Base-by-base conservation (phyloP, 2,797 vertebrate genomes). In the Brachyalestes nurse region DNA sequence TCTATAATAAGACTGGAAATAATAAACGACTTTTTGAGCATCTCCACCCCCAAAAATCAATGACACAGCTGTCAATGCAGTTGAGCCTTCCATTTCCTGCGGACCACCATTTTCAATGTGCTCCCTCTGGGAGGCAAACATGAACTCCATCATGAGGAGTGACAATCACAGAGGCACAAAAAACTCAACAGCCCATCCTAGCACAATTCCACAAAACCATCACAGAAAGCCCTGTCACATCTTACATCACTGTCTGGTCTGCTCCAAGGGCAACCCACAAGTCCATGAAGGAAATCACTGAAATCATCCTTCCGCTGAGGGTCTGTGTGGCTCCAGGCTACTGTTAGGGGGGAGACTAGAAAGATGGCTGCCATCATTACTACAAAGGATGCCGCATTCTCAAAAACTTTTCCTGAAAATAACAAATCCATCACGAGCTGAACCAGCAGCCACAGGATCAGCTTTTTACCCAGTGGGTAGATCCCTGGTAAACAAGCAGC, bases 191-290 rank as follows among this genome's bases (percentile, higher is more conserved):
- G 65, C 23, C 51, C 75, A 67, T 69, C n/a, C 19, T 60, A 42
- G 0, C 51, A 58, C 53, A 74, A 13, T 40, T 67, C 53, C 21
- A 4, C 14, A 23, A 23, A 72, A 47, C n/a, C 25, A 57, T 65
- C 53, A 64, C 64, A 45, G 19, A 72, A 72, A 65, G 25, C 16
- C 49, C 53, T 60, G 69, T 25, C 75, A 66, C 53, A 64, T 82
- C 16, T 61, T 82, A 76, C 45, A 78, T 82, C 75, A 82, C 62
- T 74, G 60, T 74, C 76, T 69, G 71, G 19, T 74, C 14, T 42
- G 28, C 57, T 82, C 17, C 62, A 74, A 61, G 81, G 71, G 71
- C 70, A 57, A 49, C 42, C 42, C 58, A 28, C 57, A 65, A 47
- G 66, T 47, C 75, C 66, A 55, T 75, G 66, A 77, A 77, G 73